These are phyloP conservation scores for Barypeithes pellucidus DNA, from an alignment of 2,888 invertebrate genomes.

Conservation along the genomic window DNA sequence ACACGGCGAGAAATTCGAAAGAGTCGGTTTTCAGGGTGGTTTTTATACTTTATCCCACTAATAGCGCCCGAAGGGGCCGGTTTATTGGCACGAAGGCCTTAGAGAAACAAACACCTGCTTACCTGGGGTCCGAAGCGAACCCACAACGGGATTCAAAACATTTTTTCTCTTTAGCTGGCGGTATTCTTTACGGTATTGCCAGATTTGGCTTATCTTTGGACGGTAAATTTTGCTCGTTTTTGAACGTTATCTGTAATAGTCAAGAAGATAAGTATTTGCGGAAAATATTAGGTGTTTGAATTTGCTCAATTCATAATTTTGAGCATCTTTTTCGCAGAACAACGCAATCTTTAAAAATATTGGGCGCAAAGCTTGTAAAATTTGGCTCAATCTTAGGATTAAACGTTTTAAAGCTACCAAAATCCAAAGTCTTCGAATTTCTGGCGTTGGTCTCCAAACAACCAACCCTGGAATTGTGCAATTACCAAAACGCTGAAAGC, in stretches of 20 bases:
- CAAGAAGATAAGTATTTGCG: neutral
- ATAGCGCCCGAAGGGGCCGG: conserved; percentile 52
- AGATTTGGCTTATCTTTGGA: conserved; percentile 18
- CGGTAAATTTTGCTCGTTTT: conserved; percentile 8
- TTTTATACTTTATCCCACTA: conserved; percentile 50
- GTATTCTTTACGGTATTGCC: conserved; percentile 20
- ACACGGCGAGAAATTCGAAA: conserved; percentile 52
- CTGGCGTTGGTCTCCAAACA: no score
- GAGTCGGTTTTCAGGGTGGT: conserved; percentile 39
- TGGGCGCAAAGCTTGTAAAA: no score
- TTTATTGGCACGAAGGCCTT: conserved; percentile 52
- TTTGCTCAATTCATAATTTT: no score
- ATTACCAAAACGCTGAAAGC: no score
- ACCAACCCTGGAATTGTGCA: no score
- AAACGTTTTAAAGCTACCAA: no score
- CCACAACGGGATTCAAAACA: conserved; percentile 40
- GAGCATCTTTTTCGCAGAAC: no score
- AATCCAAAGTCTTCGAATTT: no score
- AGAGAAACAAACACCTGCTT: conserved; percentile 58
- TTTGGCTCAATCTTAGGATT: no score
- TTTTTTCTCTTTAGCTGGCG: conserved; percentile 39
- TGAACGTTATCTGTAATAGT: neutral
- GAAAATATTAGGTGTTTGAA: no score
- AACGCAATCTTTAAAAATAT: no score
- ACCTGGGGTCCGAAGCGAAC: conserved; percentile 53